A percentile compares a stretch with the other conserved stretches of the same genome.
These are phyloP conservation scores for Daptonema setosum DNA, from an alignment of 2,888 invertebrate genomes.

Conservation along the genomic window DNA sequence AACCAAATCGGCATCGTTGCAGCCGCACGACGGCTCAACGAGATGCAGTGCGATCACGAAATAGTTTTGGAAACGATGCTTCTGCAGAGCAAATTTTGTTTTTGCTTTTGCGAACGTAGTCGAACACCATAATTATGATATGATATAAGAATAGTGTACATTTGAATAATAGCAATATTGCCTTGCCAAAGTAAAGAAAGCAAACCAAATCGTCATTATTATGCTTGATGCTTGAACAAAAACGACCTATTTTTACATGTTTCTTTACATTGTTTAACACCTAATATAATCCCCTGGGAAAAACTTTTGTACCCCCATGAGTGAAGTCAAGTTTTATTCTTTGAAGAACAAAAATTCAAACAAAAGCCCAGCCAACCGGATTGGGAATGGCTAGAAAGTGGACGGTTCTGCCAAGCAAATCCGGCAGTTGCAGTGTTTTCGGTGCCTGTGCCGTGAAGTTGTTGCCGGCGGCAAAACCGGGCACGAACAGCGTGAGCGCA, in stretches of 20 bases:
- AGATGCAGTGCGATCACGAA: constrained; percentile 2
- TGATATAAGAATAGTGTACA: too few relatives aligned
- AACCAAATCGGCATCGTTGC: too few relatives aligned
- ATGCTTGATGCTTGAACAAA: too few relatives aligned
- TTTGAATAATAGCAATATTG: not conserved
- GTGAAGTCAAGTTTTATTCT: too few relatives aligned
- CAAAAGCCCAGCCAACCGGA: too few relatives aligned
- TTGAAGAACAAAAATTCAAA: too few relatives aligned
- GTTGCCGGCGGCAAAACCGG: constrained; percentile 1
- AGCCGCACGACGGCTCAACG: not conserved
- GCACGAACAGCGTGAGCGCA: constrained; percentile 1
- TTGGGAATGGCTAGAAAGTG: constrained; percentile 2
- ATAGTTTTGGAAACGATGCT: not conserved
- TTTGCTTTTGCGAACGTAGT: too few relatives aligned
- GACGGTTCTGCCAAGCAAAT: not conserved
- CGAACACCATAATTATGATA: too few relatives aligned
- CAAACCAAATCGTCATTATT: too few relatives aligned
- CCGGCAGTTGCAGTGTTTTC: not conserved
- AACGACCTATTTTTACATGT: not conserved
- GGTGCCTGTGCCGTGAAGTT: not conserved
- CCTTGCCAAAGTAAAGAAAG: not conserved
- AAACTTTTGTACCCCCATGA: too few relatives aligned
- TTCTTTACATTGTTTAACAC: not conserved
- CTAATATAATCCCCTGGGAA: too few relatives aligned
- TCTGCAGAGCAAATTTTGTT: too few relatives aligned